Evolutionary conservation across 2,888 invertebrate species (phyloP).

Genomic region (Tachina lurida): DNA sequence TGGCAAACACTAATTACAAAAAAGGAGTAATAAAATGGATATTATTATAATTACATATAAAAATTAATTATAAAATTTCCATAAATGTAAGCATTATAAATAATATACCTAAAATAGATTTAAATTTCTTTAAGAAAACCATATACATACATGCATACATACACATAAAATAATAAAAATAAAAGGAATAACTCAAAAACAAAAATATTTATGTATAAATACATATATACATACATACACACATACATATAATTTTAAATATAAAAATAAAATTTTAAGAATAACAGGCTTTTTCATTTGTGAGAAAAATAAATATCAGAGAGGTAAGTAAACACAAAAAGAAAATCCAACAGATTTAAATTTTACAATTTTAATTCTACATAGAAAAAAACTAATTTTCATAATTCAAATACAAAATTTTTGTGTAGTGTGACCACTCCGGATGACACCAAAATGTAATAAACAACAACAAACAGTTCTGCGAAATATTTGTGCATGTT

Average conservation of each 20-base stretch:
- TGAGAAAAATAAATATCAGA: not conserved
- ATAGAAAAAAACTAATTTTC: too few relatives aligned
- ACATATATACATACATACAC: not conserved
- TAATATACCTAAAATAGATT: slow-evolving; percentile 55
- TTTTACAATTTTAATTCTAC: too few relatives aligned
- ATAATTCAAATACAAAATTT: too few relatives aligned
- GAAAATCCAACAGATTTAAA: too few relatives aligned
- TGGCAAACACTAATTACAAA: slow-evolving; percentile 31
- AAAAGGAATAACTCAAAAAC: slow-evolving; percentile 43
- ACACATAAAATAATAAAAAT: not conserved
- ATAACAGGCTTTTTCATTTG: not conserved
- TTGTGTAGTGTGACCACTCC: too few relatives aligned
- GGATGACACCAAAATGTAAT: too few relatives aligned
- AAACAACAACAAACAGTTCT: too few relatives aligned
- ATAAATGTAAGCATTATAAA: slow-evolving; percentile 54
- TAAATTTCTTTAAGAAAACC: slow-evolving; percentile 63
- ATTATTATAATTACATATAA: slow-evolving; percentile 21
- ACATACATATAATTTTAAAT: slow-evolving; percentile 59
- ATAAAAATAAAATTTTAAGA: slow-evolving; percentile 23
- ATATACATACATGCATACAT: slow-evolving; percentile 6
- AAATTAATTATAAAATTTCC: slow-evolving; percentile 32
- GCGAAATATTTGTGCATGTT: too few relatives aligned
- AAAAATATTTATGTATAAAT: slow-evolving; percentile 46
- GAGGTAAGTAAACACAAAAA: not conserved
- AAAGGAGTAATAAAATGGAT: slow-evolving; percentile 24